Percentiles rank a stretch among this genome's conserved stretches.
These are phyloP conservation scores for Tipula confusa DNA, from an alignment of 2,888 invertebrate species.

Conservation along the genomic window DNA sequence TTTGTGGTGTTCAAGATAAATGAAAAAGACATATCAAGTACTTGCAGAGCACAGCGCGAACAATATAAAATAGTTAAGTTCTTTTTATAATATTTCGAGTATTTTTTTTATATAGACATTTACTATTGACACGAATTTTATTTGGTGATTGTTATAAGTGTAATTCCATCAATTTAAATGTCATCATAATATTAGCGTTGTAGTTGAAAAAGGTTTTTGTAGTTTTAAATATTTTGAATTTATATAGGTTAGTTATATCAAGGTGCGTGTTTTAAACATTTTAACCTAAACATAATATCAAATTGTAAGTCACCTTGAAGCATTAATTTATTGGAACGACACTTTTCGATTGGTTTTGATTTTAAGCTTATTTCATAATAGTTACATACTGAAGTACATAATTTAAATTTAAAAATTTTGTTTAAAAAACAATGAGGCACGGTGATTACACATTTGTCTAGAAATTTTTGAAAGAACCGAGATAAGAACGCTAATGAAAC, in stretches of 20 bases:
- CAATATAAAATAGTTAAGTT: neutral
- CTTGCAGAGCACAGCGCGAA: too few species aligned
- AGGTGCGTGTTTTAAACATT: neutral
- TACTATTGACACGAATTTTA: neutral
- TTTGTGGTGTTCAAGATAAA: neutral
- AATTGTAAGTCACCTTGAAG: neutral
- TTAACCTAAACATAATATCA: neutral
- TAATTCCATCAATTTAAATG: neutral
- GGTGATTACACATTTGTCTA: too few species aligned
- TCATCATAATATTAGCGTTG: constrained; percentile 5
- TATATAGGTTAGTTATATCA: neutral
- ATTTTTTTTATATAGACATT: neutral
- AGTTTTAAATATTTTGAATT: neutral
- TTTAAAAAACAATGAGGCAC: too few species aligned
- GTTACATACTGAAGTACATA: too few species aligned
- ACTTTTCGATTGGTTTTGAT: neutral
- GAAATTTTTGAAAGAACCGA: too few species aligned
- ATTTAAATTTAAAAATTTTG: too few species aligned
- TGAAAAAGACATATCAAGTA: neutral
- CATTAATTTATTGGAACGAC: neutral
- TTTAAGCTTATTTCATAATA: too few species aligned
- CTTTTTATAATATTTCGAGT: neutral
- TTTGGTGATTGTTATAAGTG: neutral
- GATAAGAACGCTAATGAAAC: too few species aligned
- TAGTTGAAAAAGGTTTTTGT: neutral